Evolutionary conservation across 2,113 vertebrate genomes (phyloP).

Genomic region (Maccullochella peelii): DNA sequence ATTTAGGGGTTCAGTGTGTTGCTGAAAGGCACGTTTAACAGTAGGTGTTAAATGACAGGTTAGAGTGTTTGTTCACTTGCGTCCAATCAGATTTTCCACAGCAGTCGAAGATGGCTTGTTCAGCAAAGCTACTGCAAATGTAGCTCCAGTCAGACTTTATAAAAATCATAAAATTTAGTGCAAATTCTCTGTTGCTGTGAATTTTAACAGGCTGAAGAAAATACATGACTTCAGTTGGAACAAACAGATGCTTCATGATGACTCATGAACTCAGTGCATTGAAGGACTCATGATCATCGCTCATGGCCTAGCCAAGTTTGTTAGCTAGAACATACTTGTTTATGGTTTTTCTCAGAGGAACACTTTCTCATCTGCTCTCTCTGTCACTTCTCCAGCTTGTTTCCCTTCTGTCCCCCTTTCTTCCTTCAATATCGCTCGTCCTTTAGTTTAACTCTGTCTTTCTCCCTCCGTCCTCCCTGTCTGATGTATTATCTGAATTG

Average conservation of each 20-base stretch:
- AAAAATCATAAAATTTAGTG: no score
- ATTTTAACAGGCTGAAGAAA: not conserved
- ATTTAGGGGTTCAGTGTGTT: not conserved
- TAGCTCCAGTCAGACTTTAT: no score
- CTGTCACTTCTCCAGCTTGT: not conserved
- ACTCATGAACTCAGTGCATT: not conserved
- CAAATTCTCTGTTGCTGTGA: not conserved
- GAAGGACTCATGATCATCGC: not conserved
- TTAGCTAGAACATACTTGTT: not conserved
- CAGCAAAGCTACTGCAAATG: no score
- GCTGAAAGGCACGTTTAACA: not conserved
- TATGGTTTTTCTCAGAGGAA: not conserved
- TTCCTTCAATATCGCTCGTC: not conserved
- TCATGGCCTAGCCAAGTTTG: not conserved
- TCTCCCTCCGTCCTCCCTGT: not conserved
- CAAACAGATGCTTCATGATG: slow-evolving; percentile 6
- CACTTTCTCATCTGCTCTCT: not conserved
- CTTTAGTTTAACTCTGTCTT: not conserved
- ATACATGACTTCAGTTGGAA: not conserved
- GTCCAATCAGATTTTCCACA: not conserved
- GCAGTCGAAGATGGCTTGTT: not conserved
- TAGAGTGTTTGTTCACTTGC: no score
- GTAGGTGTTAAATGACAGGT: not conserved
- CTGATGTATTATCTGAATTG: slow-evolving; percentile 11
- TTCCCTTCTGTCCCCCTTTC: not conserved